A percentile compares a stretch with the other conserved stretches of the same genome.
Conservation (phyloP, 2,797 vertebrate species). For the Rhincodon typus region DNA sequence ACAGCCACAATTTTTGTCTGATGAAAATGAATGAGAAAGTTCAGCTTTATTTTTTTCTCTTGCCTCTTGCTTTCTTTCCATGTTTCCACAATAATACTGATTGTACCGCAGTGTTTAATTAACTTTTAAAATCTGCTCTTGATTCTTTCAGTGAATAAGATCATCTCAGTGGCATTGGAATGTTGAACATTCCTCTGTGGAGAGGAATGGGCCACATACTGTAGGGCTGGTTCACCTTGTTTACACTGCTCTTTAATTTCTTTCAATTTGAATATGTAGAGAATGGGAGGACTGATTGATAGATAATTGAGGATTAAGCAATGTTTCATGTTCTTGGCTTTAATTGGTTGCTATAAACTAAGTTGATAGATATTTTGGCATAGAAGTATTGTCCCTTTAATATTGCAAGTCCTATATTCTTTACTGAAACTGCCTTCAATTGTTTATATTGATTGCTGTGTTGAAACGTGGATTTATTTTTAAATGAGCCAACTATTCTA, state of each 20-base stretch:
- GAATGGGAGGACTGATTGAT: neutral
- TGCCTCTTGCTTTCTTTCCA: neutral
- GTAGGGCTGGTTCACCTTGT: conserved; percentile 23
- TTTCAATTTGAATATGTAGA: neutral
- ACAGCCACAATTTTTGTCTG: neutral
- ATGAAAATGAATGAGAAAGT: neutral
- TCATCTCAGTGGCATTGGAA: neutral
- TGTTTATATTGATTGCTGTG: neutral
- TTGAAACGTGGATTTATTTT: neutral
- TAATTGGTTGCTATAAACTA: neutral
- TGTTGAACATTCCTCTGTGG: neutral
- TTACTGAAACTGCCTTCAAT: conserved; percentile 2
- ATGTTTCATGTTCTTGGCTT: neutral
- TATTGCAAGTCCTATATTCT: neutral
- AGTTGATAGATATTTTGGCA: neutral
- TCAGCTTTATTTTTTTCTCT: neutral
- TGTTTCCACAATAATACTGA: neutral
- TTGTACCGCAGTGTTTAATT: neutral
- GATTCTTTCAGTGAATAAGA: neutral
- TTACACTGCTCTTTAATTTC: conserved; percentile 1
- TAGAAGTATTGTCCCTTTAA: neutral
- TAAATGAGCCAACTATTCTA: neutral
- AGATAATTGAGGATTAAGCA: neutral
- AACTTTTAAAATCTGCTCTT: neutral
- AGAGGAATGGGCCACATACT: neutral